phyloP scores from a whole-genome alignment of 2,797 vertebrate species.

The Falco berigora region DNA sequence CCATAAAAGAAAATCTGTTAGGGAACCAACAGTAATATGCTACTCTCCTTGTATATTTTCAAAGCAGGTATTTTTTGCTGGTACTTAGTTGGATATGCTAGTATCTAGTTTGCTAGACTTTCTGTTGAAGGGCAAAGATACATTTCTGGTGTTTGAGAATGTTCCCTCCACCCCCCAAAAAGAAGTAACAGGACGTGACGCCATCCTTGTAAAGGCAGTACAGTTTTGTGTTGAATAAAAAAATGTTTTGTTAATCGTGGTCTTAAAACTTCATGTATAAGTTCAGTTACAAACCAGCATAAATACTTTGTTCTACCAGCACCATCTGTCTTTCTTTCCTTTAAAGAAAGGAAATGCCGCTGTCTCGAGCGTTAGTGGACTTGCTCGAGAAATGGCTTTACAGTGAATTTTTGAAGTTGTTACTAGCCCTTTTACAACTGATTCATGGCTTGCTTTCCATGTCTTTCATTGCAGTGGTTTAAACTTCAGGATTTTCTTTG shows the following conservation, averaged over 20 bases:
- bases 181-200: neutral
- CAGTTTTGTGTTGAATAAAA: neutral
- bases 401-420: neutral
- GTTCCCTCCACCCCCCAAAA: neutral
- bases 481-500: neutral
- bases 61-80: neutral
- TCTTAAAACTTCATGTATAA: neutral
- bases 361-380: neutral
- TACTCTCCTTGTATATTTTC: neutral
- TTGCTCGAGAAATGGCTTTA: neutral
- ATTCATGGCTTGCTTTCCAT: neutral
- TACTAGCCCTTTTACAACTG: neutral
- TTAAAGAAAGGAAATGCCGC: neutral
- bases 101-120: neutral
- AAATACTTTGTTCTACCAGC: neutral
- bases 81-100: no score
- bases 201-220: neutral
- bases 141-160: neutral
- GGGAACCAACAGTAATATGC: neutral
- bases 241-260: neutral
- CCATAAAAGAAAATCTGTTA: neutral
- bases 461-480: neutral
- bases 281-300: neutral
- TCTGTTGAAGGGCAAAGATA: neutral
- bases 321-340: neutral